Evolutionary conservation across 2,888 invertebrate species (phyloP), one percentile per base, ranked within the genome.

Genomic region (Anticlea derivata): DNA sequence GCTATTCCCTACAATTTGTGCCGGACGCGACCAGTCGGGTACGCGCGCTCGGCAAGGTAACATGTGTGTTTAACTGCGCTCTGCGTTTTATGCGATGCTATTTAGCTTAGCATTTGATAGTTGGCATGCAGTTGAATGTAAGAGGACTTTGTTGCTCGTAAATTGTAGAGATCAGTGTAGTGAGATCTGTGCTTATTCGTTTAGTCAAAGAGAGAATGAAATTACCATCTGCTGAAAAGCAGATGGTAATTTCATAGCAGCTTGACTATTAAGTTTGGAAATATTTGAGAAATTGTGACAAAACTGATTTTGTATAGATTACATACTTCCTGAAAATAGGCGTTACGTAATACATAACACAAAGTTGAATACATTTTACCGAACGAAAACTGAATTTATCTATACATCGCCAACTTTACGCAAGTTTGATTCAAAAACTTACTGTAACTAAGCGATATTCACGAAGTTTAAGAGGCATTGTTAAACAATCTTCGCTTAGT

Each of bases 41-140:
- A 72, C 68, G 68, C 63, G 72, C 69, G 55, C 58, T 65, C 66
- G 66, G 61, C 65, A 56, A 47, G 55, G 65, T 50, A 60, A 61
- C 85, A 83, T 77, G 82, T 87, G 87, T 77, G 69, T 69, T 81
- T 86, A 78, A 87, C 68, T 75, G 75, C 76, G 68, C 64, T 58
- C 78, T 86, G 84, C 80, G 70, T 81, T 85, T 85, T 80, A 85
- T 83, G 75, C 55, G 67, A 58, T 63, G 68, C 68, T 66, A 75
- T 62, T 70, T 69, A 69, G 66, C 58, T 48, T 29, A 49, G 48
- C 53, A 44, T 53, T 39, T 47, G 43, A 43, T 52, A 47, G 47
- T 47, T 52, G 7, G 48, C 30, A 11, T 43, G 40, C 31, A 26
- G 41, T 30, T 45, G 17, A 46, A 41, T 46, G 46, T 43, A 24